phyloP scores from a whole-genome alignment of 2,113 vertebrate genomes.

The Orycteropus afer region DNA sequence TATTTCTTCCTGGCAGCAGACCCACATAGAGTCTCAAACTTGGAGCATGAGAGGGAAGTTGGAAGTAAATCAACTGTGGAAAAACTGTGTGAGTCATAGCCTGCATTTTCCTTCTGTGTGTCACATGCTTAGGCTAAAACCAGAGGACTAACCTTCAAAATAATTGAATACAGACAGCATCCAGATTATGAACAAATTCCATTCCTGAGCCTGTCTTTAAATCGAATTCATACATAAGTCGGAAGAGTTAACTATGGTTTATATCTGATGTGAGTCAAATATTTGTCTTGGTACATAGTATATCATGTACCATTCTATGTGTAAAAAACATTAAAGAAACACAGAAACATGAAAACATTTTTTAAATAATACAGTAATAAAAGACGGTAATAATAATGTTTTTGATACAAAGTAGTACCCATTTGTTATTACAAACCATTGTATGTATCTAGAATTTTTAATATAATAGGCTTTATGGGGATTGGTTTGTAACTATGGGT shows the following conservation, averaged over 20 bases:
- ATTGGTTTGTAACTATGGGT: too few species aligned
- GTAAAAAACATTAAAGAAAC: background rate
- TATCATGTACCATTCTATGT: too few species aligned
- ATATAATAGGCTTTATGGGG: too few species aligned
- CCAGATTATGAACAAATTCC: background rate
- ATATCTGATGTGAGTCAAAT: background rate
- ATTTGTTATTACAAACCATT: too few species aligned
- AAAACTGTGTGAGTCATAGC: constrained; percentile 55
- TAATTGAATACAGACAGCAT: background rate
- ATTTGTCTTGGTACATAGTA: background rate
- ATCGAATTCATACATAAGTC: background rate
- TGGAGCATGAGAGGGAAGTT: constrained; percentile 32
- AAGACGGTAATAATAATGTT: too few species aligned
- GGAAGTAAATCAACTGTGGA: constrained; percentile 59
- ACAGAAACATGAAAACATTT: background rate
- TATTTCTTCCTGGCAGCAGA: constrained; percentile 70
- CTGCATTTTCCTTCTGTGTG: constrained; percentile 2
- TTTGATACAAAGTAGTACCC: too few species aligned
- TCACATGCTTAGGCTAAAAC: constrained; percentile 60
- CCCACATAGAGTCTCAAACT: constrained; percentile 38
- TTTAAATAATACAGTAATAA: too few species aligned
- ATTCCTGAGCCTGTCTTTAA: background rate
- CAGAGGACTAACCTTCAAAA: background rate
- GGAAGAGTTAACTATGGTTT: background rate
- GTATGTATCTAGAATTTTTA: too few species aligned